These are phyloP conservation scores for Lanius collurio DNA, from an alignment of 2,113 vertebrate species.

Conservation along the genomic window DNA sequence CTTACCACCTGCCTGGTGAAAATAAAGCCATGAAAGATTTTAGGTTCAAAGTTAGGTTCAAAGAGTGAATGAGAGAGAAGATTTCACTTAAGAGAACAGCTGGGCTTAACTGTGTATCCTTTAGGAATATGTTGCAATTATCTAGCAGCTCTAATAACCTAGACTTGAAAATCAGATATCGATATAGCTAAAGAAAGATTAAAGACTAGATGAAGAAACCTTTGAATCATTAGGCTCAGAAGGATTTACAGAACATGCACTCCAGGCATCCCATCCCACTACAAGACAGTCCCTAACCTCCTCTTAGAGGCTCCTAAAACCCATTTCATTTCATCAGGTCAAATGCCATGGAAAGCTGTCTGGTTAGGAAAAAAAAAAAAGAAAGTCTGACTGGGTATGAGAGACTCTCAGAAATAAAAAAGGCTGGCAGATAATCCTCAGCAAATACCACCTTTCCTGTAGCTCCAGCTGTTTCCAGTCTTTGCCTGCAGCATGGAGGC, in stretches of 20 bases:
- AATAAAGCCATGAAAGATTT: slow-evolving; percentile 32
- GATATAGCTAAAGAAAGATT: not conserved
- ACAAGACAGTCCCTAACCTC: not conserved
- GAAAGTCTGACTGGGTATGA: not conserved
- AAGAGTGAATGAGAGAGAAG: slow-evolving; percentile 46
- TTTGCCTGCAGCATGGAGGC: not conserved
- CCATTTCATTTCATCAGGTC: not conserved
- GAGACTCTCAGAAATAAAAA: not conserved
- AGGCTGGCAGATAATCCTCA: not conserved
- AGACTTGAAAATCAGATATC: not conserved
- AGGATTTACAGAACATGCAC: not conserved
- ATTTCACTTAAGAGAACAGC: slow-evolving; percentile 26
- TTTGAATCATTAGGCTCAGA: not conserved
- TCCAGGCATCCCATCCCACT: not conserved
- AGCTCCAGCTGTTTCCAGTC: not conserved
- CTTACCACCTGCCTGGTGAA: not conserved
- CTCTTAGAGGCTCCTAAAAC: not conserved
- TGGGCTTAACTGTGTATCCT: not conserved
- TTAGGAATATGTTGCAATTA: not conserved
- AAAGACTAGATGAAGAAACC: not conserved
- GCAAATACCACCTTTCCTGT: not conserved
- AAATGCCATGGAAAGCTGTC: not conserved
- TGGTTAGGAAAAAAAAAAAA: not conserved
- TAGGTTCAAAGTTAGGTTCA: slow-evolving; percentile 37
- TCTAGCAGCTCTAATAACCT: not conserved